Conservation (phyloP, 1,140 invertebrate genomes). For the Cotesia glomerata region DNA sequence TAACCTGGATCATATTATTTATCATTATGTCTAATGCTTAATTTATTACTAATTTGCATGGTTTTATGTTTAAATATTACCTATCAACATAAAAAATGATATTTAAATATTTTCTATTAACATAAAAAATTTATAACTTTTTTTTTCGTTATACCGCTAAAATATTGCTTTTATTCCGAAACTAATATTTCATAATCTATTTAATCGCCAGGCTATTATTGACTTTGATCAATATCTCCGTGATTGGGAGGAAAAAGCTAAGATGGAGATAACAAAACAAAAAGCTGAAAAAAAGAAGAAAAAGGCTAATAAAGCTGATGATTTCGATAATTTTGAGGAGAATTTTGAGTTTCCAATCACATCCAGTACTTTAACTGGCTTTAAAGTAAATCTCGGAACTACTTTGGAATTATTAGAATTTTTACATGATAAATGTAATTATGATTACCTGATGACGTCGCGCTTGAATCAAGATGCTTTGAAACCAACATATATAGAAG, state of each 20-base stretch:
- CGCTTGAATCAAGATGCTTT: conserved; percentile 28
- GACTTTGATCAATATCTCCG: background rate
- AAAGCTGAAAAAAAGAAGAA: too few relatives aligned
- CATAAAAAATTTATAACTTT: too few relatives aligned
- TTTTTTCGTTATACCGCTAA: too few relatives aligned
- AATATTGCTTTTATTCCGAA: background rate
- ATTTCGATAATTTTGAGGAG: background rate
- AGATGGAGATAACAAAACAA: background rate
- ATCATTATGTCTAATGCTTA: too few relatives aligned
- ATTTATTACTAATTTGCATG: too few relatives aligned
- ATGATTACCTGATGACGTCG: background rate
- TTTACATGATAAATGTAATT: conserved; percentile 1
- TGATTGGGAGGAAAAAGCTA: background rate
- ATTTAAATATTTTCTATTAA: too few relatives aligned
- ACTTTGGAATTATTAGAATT: conserved; percentile 19
- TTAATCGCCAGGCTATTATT: background rate
- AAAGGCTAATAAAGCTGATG: background rate
- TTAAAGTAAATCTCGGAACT: conserved; percentile 9
- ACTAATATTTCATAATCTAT: background rate
- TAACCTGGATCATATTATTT: too few relatives aligned
- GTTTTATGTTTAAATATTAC: too few relatives aligned
- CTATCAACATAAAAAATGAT: too few relatives aligned
- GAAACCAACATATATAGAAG: background rate
- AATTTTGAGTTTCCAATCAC: background rate
- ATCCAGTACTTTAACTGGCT: conserved; percentile 8